These are phyloP conservation scores for Callipepla squamata DNA, from an alignment of 2,113 vertebrate genomes.

Conservation along the genomic window DNA sequence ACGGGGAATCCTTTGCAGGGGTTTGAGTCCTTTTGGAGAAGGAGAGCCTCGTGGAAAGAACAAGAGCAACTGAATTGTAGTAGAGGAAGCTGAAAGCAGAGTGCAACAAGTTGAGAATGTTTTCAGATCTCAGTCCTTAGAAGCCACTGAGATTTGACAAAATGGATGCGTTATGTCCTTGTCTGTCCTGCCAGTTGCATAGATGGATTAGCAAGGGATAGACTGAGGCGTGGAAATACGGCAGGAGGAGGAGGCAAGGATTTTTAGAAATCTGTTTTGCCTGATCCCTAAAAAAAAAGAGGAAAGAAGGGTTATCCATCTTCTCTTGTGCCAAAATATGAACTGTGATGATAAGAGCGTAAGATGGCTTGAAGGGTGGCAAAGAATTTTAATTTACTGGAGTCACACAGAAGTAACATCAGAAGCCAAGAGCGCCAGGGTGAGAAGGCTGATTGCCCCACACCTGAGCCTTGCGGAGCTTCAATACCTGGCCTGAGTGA, in stretches of 20 bases:
- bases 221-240: neutral
- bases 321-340: neutral
- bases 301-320: neutral
- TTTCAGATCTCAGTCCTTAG: neutral
- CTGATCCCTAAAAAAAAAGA: neutral
- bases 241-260: neutral
- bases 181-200: neutral
- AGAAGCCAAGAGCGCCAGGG: neutral
- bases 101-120: neutral
- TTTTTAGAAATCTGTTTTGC: neutral
- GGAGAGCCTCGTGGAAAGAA: neutral
- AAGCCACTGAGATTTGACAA: neutral
- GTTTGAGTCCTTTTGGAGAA: neutral
- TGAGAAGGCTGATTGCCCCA: neutral
- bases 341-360: neutral
- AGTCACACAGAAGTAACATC: neutral
- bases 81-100: neutral
- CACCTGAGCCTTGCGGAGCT: neutral
- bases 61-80: neutral
- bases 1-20: neutral
- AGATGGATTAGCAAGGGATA: neutral
- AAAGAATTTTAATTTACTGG: neutral
- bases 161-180: neutral
- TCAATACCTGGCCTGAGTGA: neutral
- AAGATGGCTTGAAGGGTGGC: neutral